Evolutionary conservation across 1,140 invertebrate genomes (phyloP).

Genomic region (Agrypnia vestita): DNA sequence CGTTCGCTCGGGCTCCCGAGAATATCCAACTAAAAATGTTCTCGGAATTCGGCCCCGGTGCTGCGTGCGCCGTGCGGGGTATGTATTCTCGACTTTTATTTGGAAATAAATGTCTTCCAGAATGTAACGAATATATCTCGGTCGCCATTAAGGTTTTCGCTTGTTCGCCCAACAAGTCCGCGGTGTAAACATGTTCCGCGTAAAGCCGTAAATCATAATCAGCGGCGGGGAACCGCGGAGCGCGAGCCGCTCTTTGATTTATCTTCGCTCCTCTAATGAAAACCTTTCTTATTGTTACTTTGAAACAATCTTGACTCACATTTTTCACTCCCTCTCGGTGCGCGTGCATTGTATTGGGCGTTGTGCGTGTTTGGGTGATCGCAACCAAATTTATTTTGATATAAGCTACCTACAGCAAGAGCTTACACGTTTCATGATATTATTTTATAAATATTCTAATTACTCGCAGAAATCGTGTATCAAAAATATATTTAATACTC

Average conservation of each 20-base stretch:
- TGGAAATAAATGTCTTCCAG: conserved; percentile 34
- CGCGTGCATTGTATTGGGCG: background rate
- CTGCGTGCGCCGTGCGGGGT: background rate
- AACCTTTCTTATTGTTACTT: conserved; percentile 54
- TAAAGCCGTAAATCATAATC: conserved; percentile 55
- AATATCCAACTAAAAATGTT: conserved; percentile 27
- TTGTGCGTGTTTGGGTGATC: too few relatives aligned
- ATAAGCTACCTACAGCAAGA: too few relatives aligned
- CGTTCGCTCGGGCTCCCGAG: background rate
- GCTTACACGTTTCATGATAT: too few relatives aligned
- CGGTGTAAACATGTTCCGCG: conserved; percentile 48
- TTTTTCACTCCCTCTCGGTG: conserved; percentile 31
- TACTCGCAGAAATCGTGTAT: too few relatives aligned
- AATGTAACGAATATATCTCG: conserved; percentile 24
- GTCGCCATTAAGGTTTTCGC: conserved; percentile 3
- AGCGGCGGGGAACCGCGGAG: conserved; percentile 53
- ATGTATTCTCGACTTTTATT: conserved; percentile 17
- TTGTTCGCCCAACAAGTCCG: conserved; percentile 7
- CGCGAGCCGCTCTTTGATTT: conserved; percentile 53
- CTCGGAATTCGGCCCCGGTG: conserved; percentile 17
- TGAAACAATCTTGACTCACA: conserved; percentile 43
- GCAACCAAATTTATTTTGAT: too few relatives aligned
- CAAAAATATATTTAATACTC: too few relatives aligned
- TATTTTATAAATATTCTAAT: too few relatives aligned
- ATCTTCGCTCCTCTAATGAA: conserved; percentile 53